Conservation (phyloP, 1,140 invertebrate genomes). For the Eumaeus atala region DNA sequence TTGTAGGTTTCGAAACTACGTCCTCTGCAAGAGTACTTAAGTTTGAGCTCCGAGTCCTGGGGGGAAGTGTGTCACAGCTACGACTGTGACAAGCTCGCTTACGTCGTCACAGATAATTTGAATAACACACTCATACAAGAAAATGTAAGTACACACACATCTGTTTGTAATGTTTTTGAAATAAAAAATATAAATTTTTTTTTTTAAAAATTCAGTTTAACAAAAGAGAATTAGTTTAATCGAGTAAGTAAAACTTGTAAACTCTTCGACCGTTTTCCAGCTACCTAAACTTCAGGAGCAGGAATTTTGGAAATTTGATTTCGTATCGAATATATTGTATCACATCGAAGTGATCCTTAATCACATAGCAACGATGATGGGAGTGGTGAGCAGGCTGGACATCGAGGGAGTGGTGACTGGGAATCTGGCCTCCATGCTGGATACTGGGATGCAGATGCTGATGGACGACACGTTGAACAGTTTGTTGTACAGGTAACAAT, state of each 20-base stretch:
- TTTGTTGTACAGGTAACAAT: slow-evolving; percentile 44
- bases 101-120: slow-evolving; percentile 27
- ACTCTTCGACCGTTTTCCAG: slow-evolving; percentile 23
- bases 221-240: too few relatives aligned
- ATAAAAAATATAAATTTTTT: too few relatives aligned
- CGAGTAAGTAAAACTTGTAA: too few relatives aligned
- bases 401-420: slow-evolving; percentile 35
- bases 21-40: slow-evolving; percentile 23
- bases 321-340: slow-evolving; percentile 42
- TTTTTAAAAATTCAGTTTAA: too few relatives aligned
- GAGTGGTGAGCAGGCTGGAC: slow-evolving; percentile 37
- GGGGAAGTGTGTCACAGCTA: slow-evolving; percentile 27
- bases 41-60: slow-evolving; percentile 25
- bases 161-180: too few relatives aligned
- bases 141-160: slow-evolving; percentile 30
- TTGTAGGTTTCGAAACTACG: slow-evolving; percentile 31
- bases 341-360: slow-evolving; percentile 39
- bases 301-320: slow-evolving; percentile 59
- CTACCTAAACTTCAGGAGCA: slow-evolving; percentile 40
- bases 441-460: slow-evolving; percentile 42
- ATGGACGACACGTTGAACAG: slow-evolving; percentile 40
- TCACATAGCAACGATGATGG: slow-evolving; percentile 36
- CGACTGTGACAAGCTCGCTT: slow-evolving; percentile 33
- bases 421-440: slow-evolving; percentile 36
- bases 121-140: slow-evolving; percentile 32